Base-by-base conservation (phyloP, 2,113 vertebrate genomes). In the Otis tarda region DNA sequence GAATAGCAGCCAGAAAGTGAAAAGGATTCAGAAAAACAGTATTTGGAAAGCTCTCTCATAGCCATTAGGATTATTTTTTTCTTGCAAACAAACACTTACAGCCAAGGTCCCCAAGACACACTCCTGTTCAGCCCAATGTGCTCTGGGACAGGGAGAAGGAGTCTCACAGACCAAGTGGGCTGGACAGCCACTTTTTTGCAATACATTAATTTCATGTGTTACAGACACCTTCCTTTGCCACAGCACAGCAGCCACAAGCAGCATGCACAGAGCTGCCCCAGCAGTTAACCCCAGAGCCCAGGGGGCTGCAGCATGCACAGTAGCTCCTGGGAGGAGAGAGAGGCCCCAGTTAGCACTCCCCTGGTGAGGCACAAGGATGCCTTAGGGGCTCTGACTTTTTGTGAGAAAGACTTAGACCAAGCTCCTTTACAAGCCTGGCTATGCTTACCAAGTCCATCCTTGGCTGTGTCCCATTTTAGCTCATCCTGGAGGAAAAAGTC, bases 401-500 rank as follows among this genome's bases (percentile, higher is more conserved):
- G 20, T 2, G 12, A 41, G 10, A 70, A 55, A 30, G 63, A 28
- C 37, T 56, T 35, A 20, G 17, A 23, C 2, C 14, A 37, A n/a
- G 4, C 18, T 19, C 3, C 12, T 82, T 88, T 6, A 30, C 70
- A 31, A 81, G 28, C 56, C 9, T 31, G 14, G 9, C 39, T 47
- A 3, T 12, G 4, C 94, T 94, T 87, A 94, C 89, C 61, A 30
- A 31, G 12, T 25, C 61, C 11, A 2, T 79, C 49, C 60, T 65
- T 60, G 20, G 39, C 60, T 45, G 18, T 14, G 30, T 41, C 24
- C 61, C 14, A 67, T 41, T 61, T 86, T 19, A 23, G 37, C 39
- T 77, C 63, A n/a, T 59, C 74, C 56, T 85, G 91, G 33, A 98
- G 97, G 19, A 98, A 95, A 77, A 98, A 37, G n/a, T 87, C 64